phyloP scores from a whole-genome alignment of 2,113 vertebrate genomes.

The Galeopterus variegatus region DNA sequence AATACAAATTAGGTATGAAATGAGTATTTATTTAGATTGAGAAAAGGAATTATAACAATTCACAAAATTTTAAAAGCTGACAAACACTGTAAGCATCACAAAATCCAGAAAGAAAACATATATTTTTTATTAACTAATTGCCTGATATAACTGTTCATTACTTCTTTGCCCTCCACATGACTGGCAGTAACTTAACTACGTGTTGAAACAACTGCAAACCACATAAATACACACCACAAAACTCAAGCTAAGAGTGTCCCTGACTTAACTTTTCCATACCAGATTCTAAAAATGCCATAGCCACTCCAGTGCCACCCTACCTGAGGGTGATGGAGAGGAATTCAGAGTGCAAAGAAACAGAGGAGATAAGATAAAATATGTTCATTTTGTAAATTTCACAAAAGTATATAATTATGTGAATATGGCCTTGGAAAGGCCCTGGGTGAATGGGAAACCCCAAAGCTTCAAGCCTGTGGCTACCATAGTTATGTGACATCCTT shows the following conservation, averaged over 20 bases:
- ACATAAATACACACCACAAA: neutral
- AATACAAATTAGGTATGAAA: neutral
- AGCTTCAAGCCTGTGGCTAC: neutral
- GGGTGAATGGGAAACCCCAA: neutral
- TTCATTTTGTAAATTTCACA: constrained; percentile 26
- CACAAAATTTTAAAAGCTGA: constrained; percentile 37
- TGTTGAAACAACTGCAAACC: neutral
- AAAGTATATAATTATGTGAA: neutral
- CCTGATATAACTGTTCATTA: neutral
- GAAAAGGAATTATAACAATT: constrained; percentile 22
- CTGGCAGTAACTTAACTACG: neutral
- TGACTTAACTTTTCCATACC: neutral
- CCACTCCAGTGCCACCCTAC: neutral
- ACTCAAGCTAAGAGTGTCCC: neutral
- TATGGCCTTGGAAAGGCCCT: neutral
- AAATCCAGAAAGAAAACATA: constrained; percentile 23
- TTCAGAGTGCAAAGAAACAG: neutral
- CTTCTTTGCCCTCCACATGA: neutral
- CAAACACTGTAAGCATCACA: neutral
- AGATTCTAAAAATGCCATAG: neutral
- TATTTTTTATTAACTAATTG: neutral
- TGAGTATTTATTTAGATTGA: constrained; percentile 8
- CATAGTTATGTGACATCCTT: neutral
- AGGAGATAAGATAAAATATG: neutral
- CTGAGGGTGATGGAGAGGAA: neutral